phyloP scores from a whole-genome alignment of 2,113 vertebrate genomes.

The pig (Sus scrofa) region DNA sequence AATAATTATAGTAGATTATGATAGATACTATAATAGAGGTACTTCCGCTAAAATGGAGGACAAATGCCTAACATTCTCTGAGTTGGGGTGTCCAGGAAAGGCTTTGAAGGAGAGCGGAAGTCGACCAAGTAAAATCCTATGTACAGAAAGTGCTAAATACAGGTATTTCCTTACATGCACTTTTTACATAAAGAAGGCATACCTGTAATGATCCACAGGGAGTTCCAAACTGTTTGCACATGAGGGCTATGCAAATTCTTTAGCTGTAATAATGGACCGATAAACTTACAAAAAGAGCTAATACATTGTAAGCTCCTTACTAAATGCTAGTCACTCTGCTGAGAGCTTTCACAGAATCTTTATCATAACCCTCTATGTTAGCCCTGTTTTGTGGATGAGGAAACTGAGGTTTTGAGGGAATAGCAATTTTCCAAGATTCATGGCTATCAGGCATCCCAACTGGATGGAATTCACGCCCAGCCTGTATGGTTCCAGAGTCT shows the following conservation, averaged over 20 bases:
- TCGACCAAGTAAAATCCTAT: not conserved
- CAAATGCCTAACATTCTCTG: not conserved
- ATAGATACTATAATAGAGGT: not conserved
- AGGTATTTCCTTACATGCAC: not conserved
- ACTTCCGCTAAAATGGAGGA: not conserved
- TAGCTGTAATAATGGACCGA: not conserved
- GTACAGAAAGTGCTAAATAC: not conserved
- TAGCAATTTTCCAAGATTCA: not conserved
- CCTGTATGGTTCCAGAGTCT: not conserved
- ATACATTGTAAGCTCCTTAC: not conserved
- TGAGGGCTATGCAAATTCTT: not conserved
- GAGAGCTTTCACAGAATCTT: not conserved
- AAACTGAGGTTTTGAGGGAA: not conserved
- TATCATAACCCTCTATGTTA: not conserved
- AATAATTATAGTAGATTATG: not conserved
- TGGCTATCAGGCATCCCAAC: not conserved
- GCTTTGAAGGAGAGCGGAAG: not conserved
- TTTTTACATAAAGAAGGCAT: not conserved
- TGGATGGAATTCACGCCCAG: not conserved
- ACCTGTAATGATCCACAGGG: not conserved
- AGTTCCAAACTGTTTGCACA: not conserved
- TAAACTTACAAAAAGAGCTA: not conserved
- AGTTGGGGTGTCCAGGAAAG: not conserved
- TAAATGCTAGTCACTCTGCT: not conserved
- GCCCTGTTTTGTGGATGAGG: not conserved